Evolutionary conservation across 2,113 vertebrate species (phyloP).

Genomic region (Cebidichthys violaceus): DNA sequence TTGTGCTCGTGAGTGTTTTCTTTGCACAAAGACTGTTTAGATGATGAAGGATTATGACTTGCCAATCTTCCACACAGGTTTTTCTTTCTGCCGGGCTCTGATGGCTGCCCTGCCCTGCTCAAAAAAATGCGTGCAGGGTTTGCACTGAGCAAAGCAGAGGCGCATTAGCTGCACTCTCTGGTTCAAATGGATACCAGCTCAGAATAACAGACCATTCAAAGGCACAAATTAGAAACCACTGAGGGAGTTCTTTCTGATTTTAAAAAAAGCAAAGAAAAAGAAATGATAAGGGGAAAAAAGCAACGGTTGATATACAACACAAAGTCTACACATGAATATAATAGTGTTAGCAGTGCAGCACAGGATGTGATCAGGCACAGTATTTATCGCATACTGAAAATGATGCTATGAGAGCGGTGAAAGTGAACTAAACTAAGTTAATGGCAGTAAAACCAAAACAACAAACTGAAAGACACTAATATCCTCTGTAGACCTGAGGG

Average conservation of each 20-base stretch:
- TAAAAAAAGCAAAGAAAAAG: background rate
- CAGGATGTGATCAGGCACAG: background rate
- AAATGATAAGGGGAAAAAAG: background rate
- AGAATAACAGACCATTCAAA: background rate
- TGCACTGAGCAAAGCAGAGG: background rate
- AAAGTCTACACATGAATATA: background rate
- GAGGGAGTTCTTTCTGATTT: background rate
- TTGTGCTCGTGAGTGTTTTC: background rate
- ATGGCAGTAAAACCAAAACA: background rate
- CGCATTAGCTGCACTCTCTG: background rate
- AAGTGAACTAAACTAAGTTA: background rate
- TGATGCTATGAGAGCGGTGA: background rate
- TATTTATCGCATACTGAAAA: background rate
- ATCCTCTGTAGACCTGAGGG: no score
- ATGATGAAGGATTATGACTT: conserved; percentile 7
- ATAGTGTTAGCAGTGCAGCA: background rate
- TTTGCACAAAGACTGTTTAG: background rate
- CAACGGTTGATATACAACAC: background rate
- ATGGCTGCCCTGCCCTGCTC: background rate
- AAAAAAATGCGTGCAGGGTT: background rate
- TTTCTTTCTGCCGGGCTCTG: background rate
- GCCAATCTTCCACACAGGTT: background rate
- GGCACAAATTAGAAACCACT: background rate
- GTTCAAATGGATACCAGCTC: background rate
- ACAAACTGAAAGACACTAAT: background rate